Evolutionary conservation across 2,113 vertebrate genomes (phyloP).

Genomic region (Pseudopipra pipra): DNA sequence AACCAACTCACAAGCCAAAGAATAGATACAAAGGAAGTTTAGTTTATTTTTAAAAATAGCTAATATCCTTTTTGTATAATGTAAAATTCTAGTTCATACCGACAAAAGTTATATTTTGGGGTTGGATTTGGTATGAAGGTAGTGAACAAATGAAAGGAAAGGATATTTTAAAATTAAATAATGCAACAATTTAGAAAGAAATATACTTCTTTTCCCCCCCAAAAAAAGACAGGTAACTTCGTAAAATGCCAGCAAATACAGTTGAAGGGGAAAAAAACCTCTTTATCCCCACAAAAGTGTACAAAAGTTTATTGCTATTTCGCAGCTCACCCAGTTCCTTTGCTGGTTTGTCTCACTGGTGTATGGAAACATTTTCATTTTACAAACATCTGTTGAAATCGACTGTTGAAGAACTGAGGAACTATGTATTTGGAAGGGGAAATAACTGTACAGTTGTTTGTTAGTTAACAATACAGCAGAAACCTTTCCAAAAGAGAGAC

Average conservation of each 20-base stretch:
- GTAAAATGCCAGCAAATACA: not conserved
- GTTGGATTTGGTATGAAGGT: not conserved
- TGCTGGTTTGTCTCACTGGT: not conserved
- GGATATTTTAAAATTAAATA: not conserved
- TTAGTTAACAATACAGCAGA: not conserved
- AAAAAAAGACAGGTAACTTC: not conserved
- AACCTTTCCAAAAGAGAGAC: not conserved
- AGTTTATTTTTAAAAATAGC: slow-evolving; percentile 20
- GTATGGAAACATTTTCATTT: not conserved
- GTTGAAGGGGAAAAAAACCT: not conserved
- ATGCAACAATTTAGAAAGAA: not conserved
- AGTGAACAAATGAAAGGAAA: not conserved
- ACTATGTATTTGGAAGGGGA: not conserved
- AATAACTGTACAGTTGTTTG: not conserved
- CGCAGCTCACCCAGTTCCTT: not conserved
- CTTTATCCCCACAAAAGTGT: not conserved
- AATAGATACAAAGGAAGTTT: slow-evolving; percentile 37
- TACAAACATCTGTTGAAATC: slow-evolving; percentile 1
- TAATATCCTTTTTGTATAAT: not conserved
- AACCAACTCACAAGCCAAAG: not conserved
- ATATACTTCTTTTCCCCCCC: not conserved
- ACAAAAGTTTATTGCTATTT: not conserved
- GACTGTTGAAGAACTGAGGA: not conserved
- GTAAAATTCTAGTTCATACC: not conserved
- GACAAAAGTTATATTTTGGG: not conserved